Evolutionary conservation across 2,113 vertebrate genomes (phyloP).

Genomic region (Furnarius figulus): DNA sequence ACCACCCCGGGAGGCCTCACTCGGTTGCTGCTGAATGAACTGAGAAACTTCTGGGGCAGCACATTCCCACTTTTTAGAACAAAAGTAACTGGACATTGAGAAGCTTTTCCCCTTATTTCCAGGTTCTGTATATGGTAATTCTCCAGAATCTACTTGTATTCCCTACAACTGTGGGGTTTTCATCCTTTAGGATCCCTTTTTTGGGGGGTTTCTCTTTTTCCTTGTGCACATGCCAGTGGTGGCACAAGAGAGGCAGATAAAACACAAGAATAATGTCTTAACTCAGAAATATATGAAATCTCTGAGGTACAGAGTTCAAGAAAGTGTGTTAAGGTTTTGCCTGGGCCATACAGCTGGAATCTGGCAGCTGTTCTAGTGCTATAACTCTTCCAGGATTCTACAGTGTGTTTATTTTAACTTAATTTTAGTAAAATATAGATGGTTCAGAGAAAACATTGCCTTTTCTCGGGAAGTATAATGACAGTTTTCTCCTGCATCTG

Average conservation of each 20-base stretch:
- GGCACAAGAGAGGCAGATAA: not conserved
- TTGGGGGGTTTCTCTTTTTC: not conserved
- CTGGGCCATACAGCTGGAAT: not conserved
- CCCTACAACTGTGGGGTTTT: not conserved
- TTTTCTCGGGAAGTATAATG: not conserved
- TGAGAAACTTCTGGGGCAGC: not conserved
- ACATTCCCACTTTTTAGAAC: not conserved
- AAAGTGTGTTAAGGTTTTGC: not conserved
- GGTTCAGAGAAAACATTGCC: not conserved
- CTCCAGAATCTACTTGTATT: not conserved
- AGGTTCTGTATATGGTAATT: not conserved
- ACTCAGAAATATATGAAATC: not conserved
- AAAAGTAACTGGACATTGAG: not conserved
- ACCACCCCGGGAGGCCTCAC: fast-evolving
- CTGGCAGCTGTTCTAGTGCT: not conserved
- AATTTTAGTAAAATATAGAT: not conserved
- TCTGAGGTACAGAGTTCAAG: not conserved
- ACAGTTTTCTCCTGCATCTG: not conserved
- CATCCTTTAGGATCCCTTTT: not conserved
- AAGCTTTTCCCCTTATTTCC: not conserved
- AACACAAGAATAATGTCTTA: conserved; percentile 16
- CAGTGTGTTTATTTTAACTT: not conserved
- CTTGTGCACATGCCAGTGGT: not conserved
- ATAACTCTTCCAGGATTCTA: not conserved
- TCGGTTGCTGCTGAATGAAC: not conserved